Conservation (phyloP, 2,888 invertebrate species). For the Bombylius major region DNA sequence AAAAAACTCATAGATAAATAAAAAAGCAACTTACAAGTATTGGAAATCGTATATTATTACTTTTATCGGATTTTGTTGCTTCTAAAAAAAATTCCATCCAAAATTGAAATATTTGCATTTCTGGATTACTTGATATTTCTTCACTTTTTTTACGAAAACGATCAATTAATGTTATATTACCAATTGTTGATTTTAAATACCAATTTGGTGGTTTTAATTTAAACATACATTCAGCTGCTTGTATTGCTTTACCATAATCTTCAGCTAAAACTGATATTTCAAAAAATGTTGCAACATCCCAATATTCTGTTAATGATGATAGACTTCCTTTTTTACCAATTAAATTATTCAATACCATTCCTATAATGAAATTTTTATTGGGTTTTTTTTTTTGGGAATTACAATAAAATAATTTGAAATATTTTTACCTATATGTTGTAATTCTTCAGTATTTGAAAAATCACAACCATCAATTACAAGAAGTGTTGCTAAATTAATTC, state of each 20-base stretch:
- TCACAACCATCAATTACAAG: constrained; percentile 94
- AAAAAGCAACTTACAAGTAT: constrained; percentile 25
- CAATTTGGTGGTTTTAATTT: constrained; percentile 81
- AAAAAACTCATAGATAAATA: too few species aligned
- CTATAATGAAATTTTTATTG: constrained; percentile 31
- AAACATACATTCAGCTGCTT: constrained; percentile 92
- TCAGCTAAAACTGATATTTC: constrained; percentile 96
- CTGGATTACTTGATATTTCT: constrained; percentile 55
- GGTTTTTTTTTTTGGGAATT: not conserved
- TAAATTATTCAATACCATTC: constrained; percentile 88
- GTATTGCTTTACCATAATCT: constrained; percentile 92
- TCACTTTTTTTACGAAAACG: constrained; percentile 73
- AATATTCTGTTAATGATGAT: constrained; percentile 86
- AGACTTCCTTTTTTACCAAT: constrained; percentile 97
- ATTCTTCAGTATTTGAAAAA: constrained; percentile 79
- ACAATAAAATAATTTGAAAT: not conserved
- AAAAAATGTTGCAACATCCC: constrained; percentile 98
- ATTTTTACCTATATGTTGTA: constrained; percentile 68
- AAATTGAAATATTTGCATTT: constrained; percentile 85
- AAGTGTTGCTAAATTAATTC: constrained; percentile 94
- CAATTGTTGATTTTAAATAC: constrained; percentile 95
- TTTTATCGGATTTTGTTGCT: constrained; percentile 70
- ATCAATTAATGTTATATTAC: constrained; percentile 88
- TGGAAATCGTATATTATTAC: constrained; percentile 80
- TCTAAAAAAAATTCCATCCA: constrained; percentile 99